Conservation (phyloP, 2,888 invertebrate species). For the Cantharis rufa region DNA sequence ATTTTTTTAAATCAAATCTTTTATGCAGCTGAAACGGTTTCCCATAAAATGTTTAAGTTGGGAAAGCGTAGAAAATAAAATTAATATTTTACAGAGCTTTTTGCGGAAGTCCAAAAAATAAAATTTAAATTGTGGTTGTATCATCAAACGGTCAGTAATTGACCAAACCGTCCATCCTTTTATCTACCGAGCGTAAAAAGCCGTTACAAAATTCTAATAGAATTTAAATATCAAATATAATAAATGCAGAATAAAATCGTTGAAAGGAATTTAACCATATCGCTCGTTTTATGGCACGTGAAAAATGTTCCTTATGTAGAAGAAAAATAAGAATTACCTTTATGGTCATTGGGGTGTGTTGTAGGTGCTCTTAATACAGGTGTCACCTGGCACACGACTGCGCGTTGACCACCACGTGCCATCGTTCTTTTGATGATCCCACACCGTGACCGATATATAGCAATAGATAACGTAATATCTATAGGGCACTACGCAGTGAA, state of each 20-base stretch:
- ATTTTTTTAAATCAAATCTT: too few species aligned
- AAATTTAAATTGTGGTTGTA: not conserved
- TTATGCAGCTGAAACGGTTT: too few species aligned
- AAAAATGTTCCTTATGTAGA: constrained; percentile 10
- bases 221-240: constrained; percentile 21
- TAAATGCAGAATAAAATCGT: constrained; percentile 38
- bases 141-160: not conserved
- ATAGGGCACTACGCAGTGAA: constrained; percentile 16
- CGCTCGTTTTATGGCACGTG: constrained; percentile 9
- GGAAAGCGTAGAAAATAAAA: too few species aligned
- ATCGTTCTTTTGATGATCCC: constrained; percentile 17
- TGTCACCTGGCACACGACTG: constrained; percentile 42
- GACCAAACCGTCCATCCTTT: not conserved
- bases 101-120: not conserved
- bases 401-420: constrained; percentile 38
- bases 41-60: too few species aligned
- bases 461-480: constrained; percentile 12
- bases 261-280: constrained; percentile 32
- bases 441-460: constrained; percentile 24
- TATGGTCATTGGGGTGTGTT: constrained; percentile 34
- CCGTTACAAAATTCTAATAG: constrained; percentile 35
- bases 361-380: constrained; percentile 35
- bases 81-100: not conserved
- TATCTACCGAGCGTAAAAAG: constrained; percentile 34
- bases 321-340: constrained; percentile 1